Base-by-base conservation (phyloP, 2,113 vertebrate species). In the Gasterosteus nipponicus region DNA sequence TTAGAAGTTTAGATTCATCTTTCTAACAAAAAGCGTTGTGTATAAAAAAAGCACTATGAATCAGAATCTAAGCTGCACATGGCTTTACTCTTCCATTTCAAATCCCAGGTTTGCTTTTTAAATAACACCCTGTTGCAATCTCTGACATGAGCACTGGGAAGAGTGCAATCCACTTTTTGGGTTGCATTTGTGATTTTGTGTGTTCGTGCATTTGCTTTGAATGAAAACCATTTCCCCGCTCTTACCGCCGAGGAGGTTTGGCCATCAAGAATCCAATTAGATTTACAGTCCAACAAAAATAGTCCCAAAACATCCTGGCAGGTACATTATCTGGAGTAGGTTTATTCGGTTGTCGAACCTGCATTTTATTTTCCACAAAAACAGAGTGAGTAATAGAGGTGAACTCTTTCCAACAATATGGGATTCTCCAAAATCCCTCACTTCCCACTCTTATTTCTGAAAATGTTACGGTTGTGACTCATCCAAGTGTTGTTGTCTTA, bases 201-300 rank as follows among this genome's bases (percentile, higher is more conserved):
- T 29, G 18, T 9, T 18, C 1, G 0, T 72, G 59, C 14, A 41
- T 78, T 82, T 61, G 29, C 65, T 73, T 42, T 42, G 47, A 85
- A 82, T 67, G 54, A 81, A 78, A 84, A 76, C 22, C 42, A 57
- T 78, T 80, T 74, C 6, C 19, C 31, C 41, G 49, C 42, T 85
- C 54, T 44, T 61, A 59, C 70, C 1, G 4, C 68, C 11, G 46
- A 72, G 67, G 59, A 57, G 69, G 51, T 66, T 75, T 86, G 61
- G 42, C 76, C 78, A 73, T 71, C 57, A 66, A 74, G 78, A 85
- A 86, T 86, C 67, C 67, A 89, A 80, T 87, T 90, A 80, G 47
- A 76, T 81, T 69, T 29, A 53, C 76, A 69, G 57, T 59, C 54
- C 73, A 58, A 0, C 72, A 68, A 66, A 63, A 84, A 76, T 57